Evolutionary conservation across 2,113 vertebrate species (phyloP).

Genomic region (Polypterus bichir): DNA sequence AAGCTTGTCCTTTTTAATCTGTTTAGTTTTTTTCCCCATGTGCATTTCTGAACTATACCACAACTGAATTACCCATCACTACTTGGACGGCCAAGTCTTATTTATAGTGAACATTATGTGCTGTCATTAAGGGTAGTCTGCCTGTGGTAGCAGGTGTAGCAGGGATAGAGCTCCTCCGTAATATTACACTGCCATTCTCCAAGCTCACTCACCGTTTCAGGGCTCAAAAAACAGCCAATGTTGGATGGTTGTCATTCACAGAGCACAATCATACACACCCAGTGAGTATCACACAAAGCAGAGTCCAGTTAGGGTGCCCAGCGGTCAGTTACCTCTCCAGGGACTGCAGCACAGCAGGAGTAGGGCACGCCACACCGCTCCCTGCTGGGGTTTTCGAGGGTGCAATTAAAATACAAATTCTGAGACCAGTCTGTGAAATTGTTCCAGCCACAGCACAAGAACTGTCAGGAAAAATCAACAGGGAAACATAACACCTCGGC

Average conservation of each 20-base stretch:
- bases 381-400: constrained; percentile 39
- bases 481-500: background rate
- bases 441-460: constrained; percentile 57
- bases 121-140: no score
- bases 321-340: constrained; percentile 36
- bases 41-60: no score
- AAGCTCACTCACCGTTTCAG: background rate
- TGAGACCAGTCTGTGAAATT: constrained; percentile 58
- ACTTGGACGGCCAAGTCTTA: no score
- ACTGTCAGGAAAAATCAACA: constrained; percentile 26
- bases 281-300: no score
- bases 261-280: background rate
- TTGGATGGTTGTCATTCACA: background rate
- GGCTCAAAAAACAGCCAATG: background rate
- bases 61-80: no score
- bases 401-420: constrained; percentile 58
- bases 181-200: no score
- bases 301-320: background rate
- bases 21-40: no score
- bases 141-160: no score
- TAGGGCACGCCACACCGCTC: constrained; percentile 52
- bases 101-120: no score
- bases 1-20: no score
- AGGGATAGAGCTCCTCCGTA: no score
- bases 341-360: constrained; percentile 52